A percentile compares a stretch with the other conserved stretches of the same genome.
Evolutionary conservation across 2,113 vertebrate genomes (phyloP).

Genomic region (Choloepus hoffmanni): DNA sequence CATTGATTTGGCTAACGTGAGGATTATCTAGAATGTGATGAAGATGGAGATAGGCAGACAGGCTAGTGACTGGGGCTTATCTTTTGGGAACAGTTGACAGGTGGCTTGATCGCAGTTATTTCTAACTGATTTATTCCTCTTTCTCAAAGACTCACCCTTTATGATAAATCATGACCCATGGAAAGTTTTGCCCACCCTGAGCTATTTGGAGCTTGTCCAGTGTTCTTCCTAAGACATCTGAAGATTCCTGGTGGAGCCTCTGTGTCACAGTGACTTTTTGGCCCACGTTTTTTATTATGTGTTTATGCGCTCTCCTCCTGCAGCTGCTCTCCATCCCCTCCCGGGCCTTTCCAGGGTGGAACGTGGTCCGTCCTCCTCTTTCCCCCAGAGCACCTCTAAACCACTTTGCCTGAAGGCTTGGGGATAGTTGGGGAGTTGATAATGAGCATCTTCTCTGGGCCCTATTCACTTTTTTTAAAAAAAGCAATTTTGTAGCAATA

Average conservation of each 20-base stretch:
- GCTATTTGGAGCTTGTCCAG: neutral
- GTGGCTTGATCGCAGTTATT: neutral
- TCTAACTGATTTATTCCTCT: neutral
- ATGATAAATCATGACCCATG: neutral
- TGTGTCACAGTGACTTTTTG: neutral
- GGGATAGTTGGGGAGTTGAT: neutral
- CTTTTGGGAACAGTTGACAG: slow-evolving; percentile 13
- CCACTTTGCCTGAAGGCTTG: neutral
- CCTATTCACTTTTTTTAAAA: neutral
- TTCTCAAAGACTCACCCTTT: neutral
- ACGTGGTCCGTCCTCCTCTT: neutral
- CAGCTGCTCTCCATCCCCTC: neutral
- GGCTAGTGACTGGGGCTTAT: neutral
- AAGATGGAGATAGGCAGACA: neutral
- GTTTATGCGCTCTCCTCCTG: neutral
- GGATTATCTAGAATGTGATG: neutral
- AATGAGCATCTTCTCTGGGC: neutral
- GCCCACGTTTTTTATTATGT: neutral
- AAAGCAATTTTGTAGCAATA: no score
- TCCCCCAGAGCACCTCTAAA: neutral
- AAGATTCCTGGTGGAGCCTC: neutral
- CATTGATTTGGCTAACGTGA: neutral
- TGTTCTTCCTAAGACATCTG: neutral
- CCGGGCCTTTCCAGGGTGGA: neutral
- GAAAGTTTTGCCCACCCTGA: neutral